phyloP scores from a whole-genome alignment of 2,113 vertebrate species.

The Acanthisitta chloris region DNA sequence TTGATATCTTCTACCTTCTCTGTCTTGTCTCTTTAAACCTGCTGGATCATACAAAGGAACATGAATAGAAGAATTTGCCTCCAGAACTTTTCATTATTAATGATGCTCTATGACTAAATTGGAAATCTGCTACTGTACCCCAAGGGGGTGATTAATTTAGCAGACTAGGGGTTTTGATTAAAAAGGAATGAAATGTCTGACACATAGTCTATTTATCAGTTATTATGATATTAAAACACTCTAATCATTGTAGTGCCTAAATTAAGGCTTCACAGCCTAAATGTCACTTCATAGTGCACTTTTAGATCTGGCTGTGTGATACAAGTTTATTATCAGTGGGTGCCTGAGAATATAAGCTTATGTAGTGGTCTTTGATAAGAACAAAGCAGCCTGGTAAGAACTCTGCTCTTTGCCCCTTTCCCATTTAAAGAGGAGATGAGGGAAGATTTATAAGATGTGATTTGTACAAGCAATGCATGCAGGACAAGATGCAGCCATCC shows the following conservation, averaged over 20 bases:
- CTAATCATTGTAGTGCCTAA: slow-evolving; percentile 72
- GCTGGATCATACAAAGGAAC: slow-evolving; percentile 55
- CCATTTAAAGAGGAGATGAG: not conserved
- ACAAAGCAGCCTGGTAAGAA: not conserved
- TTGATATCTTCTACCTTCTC: not conserved
- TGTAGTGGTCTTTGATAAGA: not conserved
- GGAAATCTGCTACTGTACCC: slow-evolving; percentile 75
- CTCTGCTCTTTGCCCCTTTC: not conserved
- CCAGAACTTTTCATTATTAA: slow-evolving; percentile 79
- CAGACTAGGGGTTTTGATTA: slow-evolving; percentile 79
- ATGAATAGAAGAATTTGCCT: slow-evolving; percentile 63
- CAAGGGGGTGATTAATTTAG: slow-evolving; percentile 81
- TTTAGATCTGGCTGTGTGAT: slow-evolving; percentile 59
- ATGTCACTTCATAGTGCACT: slow-evolving; percentile 66
- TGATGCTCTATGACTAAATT: slow-evolving; percentile 77
- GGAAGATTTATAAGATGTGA: not conserved
- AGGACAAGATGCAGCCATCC: not conserved
- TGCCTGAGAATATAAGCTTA: not conserved
- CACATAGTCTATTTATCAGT: slow-evolving; percentile 79
- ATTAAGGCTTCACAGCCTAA: slow-evolving; percentile 73
- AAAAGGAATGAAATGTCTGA: slow-evolving; percentile 80
- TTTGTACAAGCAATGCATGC: not conserved
- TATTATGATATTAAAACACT: slow-evolving; percentile 77
- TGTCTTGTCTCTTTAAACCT: slow-evolving; percentile 59
- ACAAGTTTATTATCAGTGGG: slow-evolving; percentile 38